phyloP scores from a whole-genome alignment of 2,888 invertebrate species.

The Ennomos quercinarius region DNA sequence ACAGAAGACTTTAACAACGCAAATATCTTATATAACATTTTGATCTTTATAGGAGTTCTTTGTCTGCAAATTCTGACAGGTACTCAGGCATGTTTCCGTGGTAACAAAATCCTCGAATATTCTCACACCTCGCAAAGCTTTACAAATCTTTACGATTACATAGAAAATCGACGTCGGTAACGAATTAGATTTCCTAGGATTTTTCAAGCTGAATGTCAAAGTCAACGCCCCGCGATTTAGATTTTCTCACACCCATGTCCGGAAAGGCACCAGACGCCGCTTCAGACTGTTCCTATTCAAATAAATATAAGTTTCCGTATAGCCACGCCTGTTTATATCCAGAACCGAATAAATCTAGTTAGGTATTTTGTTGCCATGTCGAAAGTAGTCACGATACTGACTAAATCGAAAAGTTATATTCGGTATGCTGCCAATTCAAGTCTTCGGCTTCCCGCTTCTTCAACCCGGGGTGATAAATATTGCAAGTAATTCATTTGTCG shows the following conservation, averaged over 20 bases:
- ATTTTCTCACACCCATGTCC: slow-evolving; percentile 15
- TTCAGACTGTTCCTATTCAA: neutral
- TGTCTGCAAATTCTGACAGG: too few relatives aligned
- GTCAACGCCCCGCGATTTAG: slow-evolving; percentile 18
- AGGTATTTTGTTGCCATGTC: slow-evolving; percentile 15
- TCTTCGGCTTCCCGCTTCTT: slow-evolving; percentile 6
- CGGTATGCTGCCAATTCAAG: slow-evolving; percentile 7
- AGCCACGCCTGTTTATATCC: slow-evolving; percentile 5
- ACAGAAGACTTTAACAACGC: too few relatives aligned
- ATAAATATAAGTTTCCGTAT: neutral
- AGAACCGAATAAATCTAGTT: slow-evolving; percentile 3
- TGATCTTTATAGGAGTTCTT: too few relatives aligned
- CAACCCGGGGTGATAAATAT: slow-evolving; percentile 37
- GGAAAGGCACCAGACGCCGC: slow-evolving; percentile 3
- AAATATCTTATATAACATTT: too few relatives aligned
- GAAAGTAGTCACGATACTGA: slow-evolving; percentile 17
- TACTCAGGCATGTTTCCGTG: too few relatives aligned
- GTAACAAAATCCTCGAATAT: neutral
- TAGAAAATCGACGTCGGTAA: slow-evolving; percentile 14
- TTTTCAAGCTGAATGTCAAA: slow-evolving; percentile 22
- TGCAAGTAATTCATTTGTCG: slow-evolving; percentile 49
- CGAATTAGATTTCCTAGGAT: slow-evolving; percentile 25
- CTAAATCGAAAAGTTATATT: slow-evolving; percentile 14
- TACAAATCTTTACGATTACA: slow-evolving; percentile 1
- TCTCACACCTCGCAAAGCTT: neutral